A percentile compares a stretch with the other conserved stretches of the same genome.
These are phyloP conservation scores for Eptatretus burgeri DNA, from an alignment of 2,113 vertebrate genomes.

Conservation along the genomic window DNA sequence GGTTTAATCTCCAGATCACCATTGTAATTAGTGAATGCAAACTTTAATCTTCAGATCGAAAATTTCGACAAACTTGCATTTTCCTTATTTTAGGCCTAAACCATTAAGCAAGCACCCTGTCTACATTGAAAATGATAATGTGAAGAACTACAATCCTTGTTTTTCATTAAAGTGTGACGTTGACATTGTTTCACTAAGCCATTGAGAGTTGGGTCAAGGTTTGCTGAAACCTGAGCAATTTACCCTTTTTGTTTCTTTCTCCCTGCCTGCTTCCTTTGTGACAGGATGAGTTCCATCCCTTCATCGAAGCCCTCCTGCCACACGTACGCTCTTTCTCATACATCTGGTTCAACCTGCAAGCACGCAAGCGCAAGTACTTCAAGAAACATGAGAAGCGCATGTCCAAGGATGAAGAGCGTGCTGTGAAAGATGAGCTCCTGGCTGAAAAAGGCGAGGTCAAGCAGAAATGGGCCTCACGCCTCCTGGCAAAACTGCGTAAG, in stretches of 20 bases:
- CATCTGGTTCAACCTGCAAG: constrained; percentile 97
- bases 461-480: constrained; percentile 79
- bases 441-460: constrained; percentile 81
- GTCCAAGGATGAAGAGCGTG: constrained; percentile 75
- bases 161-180: no score
- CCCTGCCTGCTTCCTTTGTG: constrained; percentile 13
- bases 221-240: no score
- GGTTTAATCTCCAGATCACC: no score
- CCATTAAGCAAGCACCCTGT: no score
- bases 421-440: constrained; percentile 67
- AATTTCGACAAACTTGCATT: no score
- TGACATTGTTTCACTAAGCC: no score
- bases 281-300: constrained; percentile 94
- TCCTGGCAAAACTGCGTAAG: constrained; percentile 71
- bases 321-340: constrained; percentile 83
- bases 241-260: constrained; percentile 7
- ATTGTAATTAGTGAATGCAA: no score
- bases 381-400: constrained; percentile 94
- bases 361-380: constrained; percentile 87
- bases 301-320: constrained; percentile 83
- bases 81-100: no score
- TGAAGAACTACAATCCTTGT: no score
- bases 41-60: no score
- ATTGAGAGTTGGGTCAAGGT: no score
- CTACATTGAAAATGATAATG: no score